Conservation (phyloP, 1,140 invertebrate species). For the Medauroidea extradentata region DNA sequence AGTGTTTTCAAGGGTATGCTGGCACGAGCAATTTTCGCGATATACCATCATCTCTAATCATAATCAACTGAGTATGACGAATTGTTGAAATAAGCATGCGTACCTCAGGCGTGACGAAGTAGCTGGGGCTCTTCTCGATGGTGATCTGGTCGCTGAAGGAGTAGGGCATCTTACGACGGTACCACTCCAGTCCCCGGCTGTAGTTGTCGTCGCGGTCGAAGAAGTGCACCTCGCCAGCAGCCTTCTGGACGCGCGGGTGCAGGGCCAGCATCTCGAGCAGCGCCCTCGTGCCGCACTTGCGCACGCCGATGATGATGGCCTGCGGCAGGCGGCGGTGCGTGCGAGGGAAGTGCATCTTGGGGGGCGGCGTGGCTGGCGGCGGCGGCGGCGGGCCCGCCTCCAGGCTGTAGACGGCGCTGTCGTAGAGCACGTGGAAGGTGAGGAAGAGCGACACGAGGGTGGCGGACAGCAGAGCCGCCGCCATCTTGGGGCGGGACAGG, state of each 20-base stretch:
- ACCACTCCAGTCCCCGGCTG: constrained; percentile 87
- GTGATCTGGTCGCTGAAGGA: constrained; percentile 87
- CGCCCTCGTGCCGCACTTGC: constrained; percentile 91
- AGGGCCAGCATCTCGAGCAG: constrained; percentile 91
- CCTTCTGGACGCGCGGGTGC: constrained; percentile 88
- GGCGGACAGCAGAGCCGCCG: constrained; percentile 68
- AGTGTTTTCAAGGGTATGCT: too few relatives aligned
- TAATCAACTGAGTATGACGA: too few relatives aligned
- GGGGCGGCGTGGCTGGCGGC: neutral
- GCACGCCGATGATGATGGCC: constrained; percentile 89
- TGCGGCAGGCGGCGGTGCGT: constrained; percentile 56
- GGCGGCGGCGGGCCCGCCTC: constrained; percentile 45
- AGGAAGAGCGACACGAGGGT: constrained; percentile 72
- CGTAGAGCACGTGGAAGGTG: constrained; percentile 75
- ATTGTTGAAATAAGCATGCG: too few relatives aligned
- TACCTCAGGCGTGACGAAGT: constrained; percentile 95
- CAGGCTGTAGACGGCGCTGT: constrained; percentile 73
- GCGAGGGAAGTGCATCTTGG: constrained; percentile 44
- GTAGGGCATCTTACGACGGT: constrained; percentile 86
- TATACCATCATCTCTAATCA: too few relatives aligned
- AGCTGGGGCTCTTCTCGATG: constrained; percentile 96
- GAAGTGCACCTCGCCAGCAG: constrained; percentile 90
- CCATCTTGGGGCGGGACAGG: constrained; percentile 71
- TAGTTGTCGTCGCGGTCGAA: constrained; percentile 92
- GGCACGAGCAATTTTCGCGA: too few relatives aligned